phyloP scores from a whole-genome alignment of 2,888 invertebrate genomes.

The Helobdella robusta region DNA sequence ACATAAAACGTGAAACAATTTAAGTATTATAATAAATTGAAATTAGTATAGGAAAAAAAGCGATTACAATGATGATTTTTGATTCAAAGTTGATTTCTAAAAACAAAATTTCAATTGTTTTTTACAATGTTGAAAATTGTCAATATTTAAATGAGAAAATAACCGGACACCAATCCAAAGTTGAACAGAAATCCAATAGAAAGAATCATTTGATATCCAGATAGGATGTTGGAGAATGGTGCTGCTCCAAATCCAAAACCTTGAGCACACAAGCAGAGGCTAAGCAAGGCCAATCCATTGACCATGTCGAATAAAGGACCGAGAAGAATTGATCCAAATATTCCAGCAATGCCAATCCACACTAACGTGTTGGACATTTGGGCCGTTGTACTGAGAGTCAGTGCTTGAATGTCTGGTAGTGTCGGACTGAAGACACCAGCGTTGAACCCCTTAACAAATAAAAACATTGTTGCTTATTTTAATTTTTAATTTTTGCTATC shows the following conservation, averaged over 20 bases:
- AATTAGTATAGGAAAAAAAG: neutral
- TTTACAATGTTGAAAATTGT: too few species aligned
- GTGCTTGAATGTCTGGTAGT: slow-evolving; percentile 22
- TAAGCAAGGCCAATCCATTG: slow-evolving; percentile 17
- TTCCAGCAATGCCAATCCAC: slow-evolving; percentile 21
- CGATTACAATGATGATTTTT: neutral
- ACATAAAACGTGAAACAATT: neutral
- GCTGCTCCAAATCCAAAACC: slow-evolving; percentile 18
- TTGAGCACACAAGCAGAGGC: neutral
- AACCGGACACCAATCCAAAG: slow-evolving; percentile 25
- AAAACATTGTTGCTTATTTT: neutral
- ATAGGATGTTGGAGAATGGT: slow-evolving; percentile 11
- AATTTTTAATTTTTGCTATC: neutral
- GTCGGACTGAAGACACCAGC: slow-evolving; percentile 24
- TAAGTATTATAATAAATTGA: neutral
- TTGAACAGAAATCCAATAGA: slow-evolving; percentile 19
- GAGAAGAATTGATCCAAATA: slow-evolving; percentile 20
- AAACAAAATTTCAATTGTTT: neutral
- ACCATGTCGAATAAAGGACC: slow-evolving; percentile 27
- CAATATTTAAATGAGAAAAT: too few species aligned
- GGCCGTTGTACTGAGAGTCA: slow-evolving; percentile 16
- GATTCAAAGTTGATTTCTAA: neutral
- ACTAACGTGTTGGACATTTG: slow-evolving; percentile 26
- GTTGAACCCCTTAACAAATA: slow-evolving; percentile 22
- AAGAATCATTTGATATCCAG: slow-evolving; percentile 7